Conservation (phyloP, 1,140 invertebrate genomes). For the Megathymus violae region DNA sequence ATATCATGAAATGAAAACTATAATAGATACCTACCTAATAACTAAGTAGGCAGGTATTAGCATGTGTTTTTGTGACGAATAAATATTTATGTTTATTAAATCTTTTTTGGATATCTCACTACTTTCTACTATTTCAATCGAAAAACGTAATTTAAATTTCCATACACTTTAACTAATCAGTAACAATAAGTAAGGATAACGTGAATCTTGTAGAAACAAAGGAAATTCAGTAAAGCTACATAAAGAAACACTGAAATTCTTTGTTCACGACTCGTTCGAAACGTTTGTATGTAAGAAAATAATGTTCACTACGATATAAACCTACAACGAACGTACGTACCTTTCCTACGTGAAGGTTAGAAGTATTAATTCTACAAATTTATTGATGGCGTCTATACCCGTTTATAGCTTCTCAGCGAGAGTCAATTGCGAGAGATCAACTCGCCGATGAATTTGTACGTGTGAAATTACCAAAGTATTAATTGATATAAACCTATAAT, state of each 20-base stretch:
- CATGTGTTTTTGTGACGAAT: no score
- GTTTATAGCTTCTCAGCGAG: constrained; percentile 73
- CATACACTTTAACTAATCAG: no score
- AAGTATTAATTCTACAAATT: constrained; percentile 66
- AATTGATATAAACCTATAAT: constrained; percentile 11
- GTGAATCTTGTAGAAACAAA: not conserved
- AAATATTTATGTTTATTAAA: no score
- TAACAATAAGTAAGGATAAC: not conserved
- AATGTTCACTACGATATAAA: not conserved
- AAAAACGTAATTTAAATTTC: no score
- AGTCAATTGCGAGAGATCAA: constrained; percentile 72
- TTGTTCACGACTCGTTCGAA: not conserved
- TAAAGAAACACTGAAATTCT: not conserved
- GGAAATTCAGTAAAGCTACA: not conserved
- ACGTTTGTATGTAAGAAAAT: not conserved
- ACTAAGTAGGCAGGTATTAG: no score
- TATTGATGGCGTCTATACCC: constrained; percentile 69
- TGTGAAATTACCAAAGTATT: constrained; percentile 11
- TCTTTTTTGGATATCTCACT: no score
- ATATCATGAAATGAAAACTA: no score
- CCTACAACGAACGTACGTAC: no score
- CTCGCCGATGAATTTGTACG: constrained; percentile 49
- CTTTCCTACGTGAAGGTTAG: constrained; percentile 26
- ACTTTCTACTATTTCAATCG: no score
- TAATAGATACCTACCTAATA: no score